A percentile compares a stretch with the other conserved stretches of the same genome.
These are phyloP conservation scores for Troides helena DNA, from an alignment of 2,888 invertebrate species.

Conservation along the genomic window DNA sequence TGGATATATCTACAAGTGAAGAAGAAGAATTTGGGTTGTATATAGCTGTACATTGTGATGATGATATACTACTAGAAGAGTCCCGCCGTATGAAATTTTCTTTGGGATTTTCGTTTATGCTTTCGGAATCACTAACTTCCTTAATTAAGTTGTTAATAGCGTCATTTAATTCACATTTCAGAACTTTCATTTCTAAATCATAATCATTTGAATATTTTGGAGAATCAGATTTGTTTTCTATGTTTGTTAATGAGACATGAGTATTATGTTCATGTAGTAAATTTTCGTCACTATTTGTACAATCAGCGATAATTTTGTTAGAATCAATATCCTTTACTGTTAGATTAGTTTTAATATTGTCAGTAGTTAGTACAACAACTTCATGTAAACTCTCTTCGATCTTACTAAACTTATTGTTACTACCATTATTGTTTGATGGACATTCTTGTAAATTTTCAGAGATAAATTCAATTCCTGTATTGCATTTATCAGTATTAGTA, in stretches of 20 bases:
- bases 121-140: constrained; percentile 66
- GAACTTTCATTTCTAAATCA: constrained; percentile 66
- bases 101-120: constrained; percentile 47
- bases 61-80: constrained; percentile 82
- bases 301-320: constrained; percentile 5
- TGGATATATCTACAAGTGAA: constrained; percentile 81
- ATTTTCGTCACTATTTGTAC: neutral
- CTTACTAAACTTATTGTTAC: constrained; percentile 22
- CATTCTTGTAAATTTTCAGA: neutral
- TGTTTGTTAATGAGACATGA: neutral
- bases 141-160: constrained; percentile 73
- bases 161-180: constrained; percentile 72
- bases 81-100: constrained; percentile 74
- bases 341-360: constrained; percentile 64
- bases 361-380: constrained; percentile 65
- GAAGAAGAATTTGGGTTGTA: constrained; percentile 83
- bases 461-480: neutral
- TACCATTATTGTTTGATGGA: neutral
- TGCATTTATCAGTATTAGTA: constrained; percentile 3
- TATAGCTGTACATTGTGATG: constrained; percentile 86
- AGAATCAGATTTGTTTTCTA: constrained; percentile 21
- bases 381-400: constrained; percentile 46
- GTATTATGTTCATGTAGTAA: constrained; percentile 19
- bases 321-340: constrained; percentile 63
- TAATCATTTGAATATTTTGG: constrained; percentile 42